Conservation (phyloP, 2,888 invertebrate species). For the Protophormia terraenovae region DNA sequence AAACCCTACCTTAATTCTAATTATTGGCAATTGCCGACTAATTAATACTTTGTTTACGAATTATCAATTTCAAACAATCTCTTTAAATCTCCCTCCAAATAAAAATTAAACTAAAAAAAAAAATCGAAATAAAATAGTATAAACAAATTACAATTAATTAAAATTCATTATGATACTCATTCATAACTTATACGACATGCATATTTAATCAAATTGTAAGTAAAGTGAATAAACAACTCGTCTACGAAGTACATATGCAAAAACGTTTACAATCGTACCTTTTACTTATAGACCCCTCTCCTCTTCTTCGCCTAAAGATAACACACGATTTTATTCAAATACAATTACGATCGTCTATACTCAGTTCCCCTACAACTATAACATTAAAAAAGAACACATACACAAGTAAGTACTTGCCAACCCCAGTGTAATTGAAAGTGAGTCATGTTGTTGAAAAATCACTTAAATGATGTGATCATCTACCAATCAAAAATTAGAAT, state of each 20-base stretch:
- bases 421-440: neutral
- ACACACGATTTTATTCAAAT: neutral
- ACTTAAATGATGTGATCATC: slow-evolving; percentile 54
- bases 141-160: slow-evolving; percentile 56
- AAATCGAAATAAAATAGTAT: neutral
- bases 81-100: neutral
- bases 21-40: slow-evolving; percentile 57
- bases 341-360: neutral
- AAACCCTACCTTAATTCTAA: slow-evolving; percentile 60
- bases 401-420: neutral
- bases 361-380: neutral
- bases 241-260: too few species aligned
- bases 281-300: neutral
- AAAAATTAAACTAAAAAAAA: too few species aligned
- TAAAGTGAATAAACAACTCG: neutral
- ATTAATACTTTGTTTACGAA: slow-evolving; percentile 57
- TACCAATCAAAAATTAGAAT: slow-evolving; percentile 55
- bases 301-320: neutral
- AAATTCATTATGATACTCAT: slow-evolving; percentile 53
- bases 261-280: neutral
- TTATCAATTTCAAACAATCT: slow-evolving; percentile 54
- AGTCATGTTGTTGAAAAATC: slow-evolving; percentile 42
- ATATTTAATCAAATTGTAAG: slow-evolving; percentile 51
- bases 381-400: neutral
- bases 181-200: slow-evolving; percentile 52